phyloP scores from a whole-genome alignment of 2,888 invertebrate species.

The Fragum fragum region DNA sequence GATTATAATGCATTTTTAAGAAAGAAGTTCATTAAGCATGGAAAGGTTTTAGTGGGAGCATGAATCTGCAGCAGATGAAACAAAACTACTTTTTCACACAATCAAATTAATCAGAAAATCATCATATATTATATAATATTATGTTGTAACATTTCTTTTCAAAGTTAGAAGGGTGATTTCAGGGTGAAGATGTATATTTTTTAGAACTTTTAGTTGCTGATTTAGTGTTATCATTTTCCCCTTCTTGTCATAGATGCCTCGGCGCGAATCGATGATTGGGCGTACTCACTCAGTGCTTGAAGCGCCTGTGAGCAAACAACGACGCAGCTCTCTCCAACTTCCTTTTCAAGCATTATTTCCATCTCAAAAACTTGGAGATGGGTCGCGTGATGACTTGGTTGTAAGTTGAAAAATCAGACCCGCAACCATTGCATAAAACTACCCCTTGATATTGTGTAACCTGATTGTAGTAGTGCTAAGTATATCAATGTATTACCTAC shows the following conservation, averaged over 20 bases:
- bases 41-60: too few relatives aligned
- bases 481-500: slow-evolving; percentile 26
- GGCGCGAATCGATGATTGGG: slow-evolving; percentile 78
- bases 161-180: too few relatives aligned
- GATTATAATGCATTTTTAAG: too few relatives aligned
- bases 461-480: slow-evolving; percentile 17
- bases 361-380: slow-evolving; percentile 68
- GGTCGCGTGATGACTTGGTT: slow-evolving; percentile 61
- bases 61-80: too few relatives aligned
- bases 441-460: slow-evolving; percentile 32
- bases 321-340: slow-evolving; percentile 79
- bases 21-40: too few relatives aligned
- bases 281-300: slow-evolving; percentile 74
- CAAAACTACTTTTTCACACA: too few relatives aligned
- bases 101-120: too few relatives aligned
- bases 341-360: slow-evolving; percentile 75
- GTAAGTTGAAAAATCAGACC: slow-evolving; percentile 59
- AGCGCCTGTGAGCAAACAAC: slow-evolving; percentile 76
- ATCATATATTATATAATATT: too few relatives aligned
- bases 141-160: too few relatives aligned
- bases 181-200: too few relatives aligned
- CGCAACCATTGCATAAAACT: slow-evolving; percentile 66
- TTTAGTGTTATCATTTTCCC: slow-evolving; percentile 2
- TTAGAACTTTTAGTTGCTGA: neutral
- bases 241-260: slow-evolving; percentile 62